Percentiles rank a stretch among this genome's conserved stretches.
phyloP scores from a whole-genome alignment of 2,113 vertebrate species.

The Hoplias malabaricus region DNA sequence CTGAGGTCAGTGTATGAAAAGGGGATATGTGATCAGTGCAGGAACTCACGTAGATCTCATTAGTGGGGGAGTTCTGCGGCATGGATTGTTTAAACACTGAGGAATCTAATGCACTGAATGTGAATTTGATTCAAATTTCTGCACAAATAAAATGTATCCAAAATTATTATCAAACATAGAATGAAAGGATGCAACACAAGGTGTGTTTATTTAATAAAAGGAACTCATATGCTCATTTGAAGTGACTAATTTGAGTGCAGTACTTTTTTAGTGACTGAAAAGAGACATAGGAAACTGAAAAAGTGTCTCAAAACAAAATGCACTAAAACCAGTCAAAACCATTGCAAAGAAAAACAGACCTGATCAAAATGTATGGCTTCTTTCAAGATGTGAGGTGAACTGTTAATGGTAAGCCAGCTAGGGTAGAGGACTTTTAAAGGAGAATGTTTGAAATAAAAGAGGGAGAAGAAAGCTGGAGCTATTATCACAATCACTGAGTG shows the following conservation, averaged over 20 bases:
- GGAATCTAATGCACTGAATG: not conserved
- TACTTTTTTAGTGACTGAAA: no score
- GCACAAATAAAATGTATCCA: not conserved
- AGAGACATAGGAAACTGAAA: not conserved
- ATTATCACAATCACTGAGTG: slow-evolving; percentile 79
- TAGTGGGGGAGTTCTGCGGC: not conserved
- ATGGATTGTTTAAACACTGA: not conserved
- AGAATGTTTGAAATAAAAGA: slow-evolving; percentile 61
- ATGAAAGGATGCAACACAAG: no score
- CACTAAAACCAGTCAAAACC: not conserved
- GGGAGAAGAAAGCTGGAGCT: slow-evolving; percentile 64
- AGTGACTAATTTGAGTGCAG: no score
- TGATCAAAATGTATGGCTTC: not conserved
- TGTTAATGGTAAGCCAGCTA: slow-evolving; percentile 23
- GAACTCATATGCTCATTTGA: no score
- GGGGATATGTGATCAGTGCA: not conserved
- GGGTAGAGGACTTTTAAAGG: slow-evolving; percentile 70
- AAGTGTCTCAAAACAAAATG: not conserved
- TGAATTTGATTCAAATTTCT: not conserved
- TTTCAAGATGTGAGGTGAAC: not conserved
- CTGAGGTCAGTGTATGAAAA: slow-evolving; percentile 39
- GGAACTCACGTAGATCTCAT: not conserved
- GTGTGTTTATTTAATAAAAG: no score
- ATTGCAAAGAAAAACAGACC: not conserved
- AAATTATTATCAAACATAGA: not conserved